Conservation (phyloP, 2,113 vertebrate species). For the Dasypus novemcinctus region DNA sequence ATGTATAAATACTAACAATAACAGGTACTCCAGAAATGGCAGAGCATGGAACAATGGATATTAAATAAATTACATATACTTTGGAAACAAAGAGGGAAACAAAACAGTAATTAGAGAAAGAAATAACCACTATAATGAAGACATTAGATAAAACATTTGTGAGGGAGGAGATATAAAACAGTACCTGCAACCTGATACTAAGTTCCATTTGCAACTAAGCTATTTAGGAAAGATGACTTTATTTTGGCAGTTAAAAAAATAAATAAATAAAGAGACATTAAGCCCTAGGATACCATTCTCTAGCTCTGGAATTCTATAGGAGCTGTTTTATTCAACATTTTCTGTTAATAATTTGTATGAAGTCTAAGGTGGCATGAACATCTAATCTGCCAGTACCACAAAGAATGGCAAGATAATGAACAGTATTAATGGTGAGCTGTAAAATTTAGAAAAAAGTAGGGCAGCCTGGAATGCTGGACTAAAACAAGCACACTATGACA, state of each 20-base stretch:
- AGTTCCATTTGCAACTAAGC: not conserved
- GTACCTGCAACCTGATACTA: not conserved
- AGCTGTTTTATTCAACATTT: not conserved
- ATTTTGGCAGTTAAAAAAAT: not conserved
- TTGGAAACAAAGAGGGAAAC: too few relatives aligned
- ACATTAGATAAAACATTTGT: not conserved
- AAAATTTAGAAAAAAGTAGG: not conserved
- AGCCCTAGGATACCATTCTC: not conserved
- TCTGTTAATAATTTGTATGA: not conserved
- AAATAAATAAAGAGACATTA: not conserved
- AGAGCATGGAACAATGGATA: too few relatives aligned
- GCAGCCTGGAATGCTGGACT: not conserved
- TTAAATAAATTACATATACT: too few relatives aligned
- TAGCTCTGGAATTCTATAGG: not conserved
- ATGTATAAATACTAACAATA: too few relatives aligned
- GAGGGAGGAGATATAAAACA: not conserved
- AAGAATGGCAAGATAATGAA: constrained; percentile 11
- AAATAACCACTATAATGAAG: not conserved
- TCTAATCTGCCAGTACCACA: not conserved
- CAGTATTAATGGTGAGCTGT: not conserved
- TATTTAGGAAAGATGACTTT: constrained; percentile 30
- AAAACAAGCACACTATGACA: not conserved
- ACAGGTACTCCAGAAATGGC: too few relatives aligned
- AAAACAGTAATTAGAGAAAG: too few relatives aligned
- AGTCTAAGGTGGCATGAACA: not conserved